Percentiles rank a stretch among this genome's conserved stretches.
phyloP scores from a whole-genome alignment of 2,888 invertebrate species.

The Adineta ricciae region DNA sequence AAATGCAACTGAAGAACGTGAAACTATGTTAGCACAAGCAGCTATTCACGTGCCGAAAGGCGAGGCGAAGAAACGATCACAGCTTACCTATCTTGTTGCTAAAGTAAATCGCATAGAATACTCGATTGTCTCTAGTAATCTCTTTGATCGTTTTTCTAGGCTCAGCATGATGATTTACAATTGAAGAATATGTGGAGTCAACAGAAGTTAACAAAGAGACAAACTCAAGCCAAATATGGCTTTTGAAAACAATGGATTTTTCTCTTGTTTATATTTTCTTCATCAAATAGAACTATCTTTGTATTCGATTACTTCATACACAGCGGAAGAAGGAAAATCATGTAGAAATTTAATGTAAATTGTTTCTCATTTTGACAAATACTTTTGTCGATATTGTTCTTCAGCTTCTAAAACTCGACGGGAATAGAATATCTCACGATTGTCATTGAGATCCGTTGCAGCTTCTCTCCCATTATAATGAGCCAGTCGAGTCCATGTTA shows the following conservation, averaged over 20 bases:
- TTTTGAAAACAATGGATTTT: constrained; percentile 57
- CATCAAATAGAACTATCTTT: neutral
- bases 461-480: neutral
- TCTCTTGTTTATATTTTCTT: neutral
- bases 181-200: constrained; percentile 85
- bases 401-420: neutral
- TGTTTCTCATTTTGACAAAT: neutral
- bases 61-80: neutral
- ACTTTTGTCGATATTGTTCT: neutral
- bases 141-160: constrained; percentile 50
- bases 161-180: constrained; percentile 84
- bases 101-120: constrained; percentile 26
- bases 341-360: no score
- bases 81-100: neutral
- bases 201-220: constrained; percentile 69
- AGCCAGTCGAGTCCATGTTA: neutral
- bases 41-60: neutral
- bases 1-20: neutral
- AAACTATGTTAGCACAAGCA: neutral
- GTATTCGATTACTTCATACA: neutral
- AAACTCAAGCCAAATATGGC: constrained; percentile 89
- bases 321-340: no score
- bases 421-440: neutral
- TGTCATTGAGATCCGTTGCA: neutral
- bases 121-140: no score